Evolutionary conservation across 2,113 vertebrate genomes (phyloP), one percentile per base, ranked within the genome.

Genomic region (Boleophthalmus pectinirostris): DNA sequence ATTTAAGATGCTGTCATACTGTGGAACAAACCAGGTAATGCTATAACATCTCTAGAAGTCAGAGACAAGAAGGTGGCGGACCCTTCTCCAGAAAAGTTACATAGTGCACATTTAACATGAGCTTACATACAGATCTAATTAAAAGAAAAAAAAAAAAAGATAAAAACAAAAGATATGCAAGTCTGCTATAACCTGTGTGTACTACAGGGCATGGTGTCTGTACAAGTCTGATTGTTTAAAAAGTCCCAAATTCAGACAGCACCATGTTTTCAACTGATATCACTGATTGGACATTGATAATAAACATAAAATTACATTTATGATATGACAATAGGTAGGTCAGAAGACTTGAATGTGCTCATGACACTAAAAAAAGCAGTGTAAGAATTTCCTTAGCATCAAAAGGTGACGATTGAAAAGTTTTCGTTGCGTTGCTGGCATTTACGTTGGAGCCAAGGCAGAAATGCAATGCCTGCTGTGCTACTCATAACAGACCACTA

Each of bases 311-410:
- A 64, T 64, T 64, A 64, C 29, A 63, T 33, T 63, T 66, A 67
- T 51, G 73, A 81, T 71, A 65, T 70, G 43, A 69, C 23, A 49
- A 72, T 20, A 45, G 45, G 29, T 57, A 24, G 46, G 69, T 73
- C 46, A 68, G 63, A 64, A 67, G 33, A 38, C 70, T 21, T 81
- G 70, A 69, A 65, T 73, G 4, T 72, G 72, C 54, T 68, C 71
- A 54, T 21, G 43, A 85, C 69, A 66, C 38, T 69, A 72, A 24
- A 84, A 73, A 79, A 63, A 68, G 46, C 80, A n/a, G 56, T 71
- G 68, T 56, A 21, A 21, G 46, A 9, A 58, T 57, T 16, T 57
- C 71, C 61, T 49, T n/a, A 60, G 46, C 23, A 46, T 79, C 33
- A 58, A 69, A 64, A 11, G 16, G 4, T 35, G 49, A 23, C 25